Conservation (phyloP, 2,888 invertebrate species). For the Zhuqinia jingwanae region DNA sequence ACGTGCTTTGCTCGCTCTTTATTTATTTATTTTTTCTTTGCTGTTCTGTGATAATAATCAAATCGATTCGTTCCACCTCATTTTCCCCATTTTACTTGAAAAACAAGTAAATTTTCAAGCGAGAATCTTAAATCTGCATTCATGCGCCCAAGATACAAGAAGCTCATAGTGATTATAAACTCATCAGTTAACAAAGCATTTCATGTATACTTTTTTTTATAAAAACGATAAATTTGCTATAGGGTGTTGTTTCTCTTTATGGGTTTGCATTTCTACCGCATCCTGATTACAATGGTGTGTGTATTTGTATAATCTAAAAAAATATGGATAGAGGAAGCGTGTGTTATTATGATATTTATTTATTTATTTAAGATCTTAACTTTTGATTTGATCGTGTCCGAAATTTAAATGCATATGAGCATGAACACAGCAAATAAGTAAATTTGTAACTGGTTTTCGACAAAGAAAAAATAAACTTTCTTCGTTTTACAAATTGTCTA, state of each 20-base stretch:
- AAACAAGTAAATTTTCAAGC: conserved; percentile 29
- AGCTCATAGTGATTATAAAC: conserved; percentile 2
- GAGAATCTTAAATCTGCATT: neutral
- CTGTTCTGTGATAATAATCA: neutral
- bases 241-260: no score
- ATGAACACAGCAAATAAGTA: neutral
- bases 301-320: no score
- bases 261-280: no score
- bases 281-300: no score
- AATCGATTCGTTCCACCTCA: conserved; percentile 32
- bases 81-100: conserved; percentile 33
- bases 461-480: neutral
- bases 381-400: neutral
- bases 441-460: neutral
- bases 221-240: no score
- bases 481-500: neutral
- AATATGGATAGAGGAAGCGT: no score
- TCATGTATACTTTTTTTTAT: neutral
- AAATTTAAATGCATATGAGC: neutral
- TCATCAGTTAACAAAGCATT: conserved; percentile 21
- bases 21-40: neutral
- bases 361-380: no score
- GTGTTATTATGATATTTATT: no score
- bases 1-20: neutral
- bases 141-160: neutral